A percentile compares a stretch with the other conserved stretches of the same genome.
phyloP scores from a whole-genome alignment of 2,113 vertebrate genomes.

The Erpornis zantholeuca region DNA sequence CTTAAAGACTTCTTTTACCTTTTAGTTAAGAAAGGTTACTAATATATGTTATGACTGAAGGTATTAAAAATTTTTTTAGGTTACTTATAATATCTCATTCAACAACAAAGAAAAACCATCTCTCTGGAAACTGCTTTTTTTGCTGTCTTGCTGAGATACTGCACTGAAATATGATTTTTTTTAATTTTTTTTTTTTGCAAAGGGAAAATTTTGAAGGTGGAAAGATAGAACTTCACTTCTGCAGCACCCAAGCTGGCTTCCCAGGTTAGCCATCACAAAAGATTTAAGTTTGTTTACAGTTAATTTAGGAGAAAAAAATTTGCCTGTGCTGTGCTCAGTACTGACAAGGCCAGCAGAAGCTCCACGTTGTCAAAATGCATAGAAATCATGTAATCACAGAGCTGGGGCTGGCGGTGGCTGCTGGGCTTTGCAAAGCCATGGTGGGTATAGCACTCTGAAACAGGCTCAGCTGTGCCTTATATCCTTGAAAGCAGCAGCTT shows the following conservation, averaged over 20 bases:
- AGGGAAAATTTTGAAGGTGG: not conserved
- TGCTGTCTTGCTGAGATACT: not conserved
- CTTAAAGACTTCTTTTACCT: not conserved
- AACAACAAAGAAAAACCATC: not conserved
- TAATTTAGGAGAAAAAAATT: not conserved
- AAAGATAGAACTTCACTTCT: not conserved
- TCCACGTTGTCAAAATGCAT: not conserved
- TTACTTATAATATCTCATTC: not conserved
- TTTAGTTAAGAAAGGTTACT: not conserved
- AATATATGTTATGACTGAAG: not conserved
- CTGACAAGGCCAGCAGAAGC: not conserved
- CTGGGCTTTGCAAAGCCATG: not conserved
- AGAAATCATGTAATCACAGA: not conserved
- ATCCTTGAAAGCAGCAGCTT: not conserved
- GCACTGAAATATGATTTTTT: not conserved
- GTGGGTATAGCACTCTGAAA: not conserved
- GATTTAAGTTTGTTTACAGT: not conserved
- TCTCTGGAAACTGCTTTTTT: not conserved
- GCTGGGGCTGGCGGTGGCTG: not conserved
- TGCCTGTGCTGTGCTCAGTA: not conserved
- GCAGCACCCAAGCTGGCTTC: not conserved
- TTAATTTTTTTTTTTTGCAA: not conserved
- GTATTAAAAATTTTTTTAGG: not conserved
- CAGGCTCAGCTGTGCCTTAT: not conserved
- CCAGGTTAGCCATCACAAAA: not conserved